Percentiles rank a stretch among this genome's conserved stretches.
Conservation (phyloP, 2,888 invertebrate species). For the Chaetoderma sp. region DNA sequence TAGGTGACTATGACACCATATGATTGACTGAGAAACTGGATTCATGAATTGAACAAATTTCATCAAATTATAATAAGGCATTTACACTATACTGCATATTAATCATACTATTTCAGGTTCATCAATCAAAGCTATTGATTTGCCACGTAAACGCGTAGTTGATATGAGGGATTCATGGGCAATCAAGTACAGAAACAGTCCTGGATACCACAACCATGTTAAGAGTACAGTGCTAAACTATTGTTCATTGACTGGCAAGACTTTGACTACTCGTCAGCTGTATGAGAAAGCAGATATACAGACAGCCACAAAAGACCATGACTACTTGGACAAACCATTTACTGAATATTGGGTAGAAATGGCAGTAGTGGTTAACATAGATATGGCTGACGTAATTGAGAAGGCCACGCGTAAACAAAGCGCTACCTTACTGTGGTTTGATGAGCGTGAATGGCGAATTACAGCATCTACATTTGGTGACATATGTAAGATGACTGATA, state of each 20-base stretch:
- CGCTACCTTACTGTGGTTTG: constrained; percentile 12
- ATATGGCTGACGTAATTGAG: constrained; percentile 7
- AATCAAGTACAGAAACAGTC: constrained; percentile 1
- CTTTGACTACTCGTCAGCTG: constrained; percentile 10
- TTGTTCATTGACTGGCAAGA: background rate
- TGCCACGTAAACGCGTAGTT: background rate
- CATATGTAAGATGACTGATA: constrained; percentile 19
- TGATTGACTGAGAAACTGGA: too few relatives aligned
- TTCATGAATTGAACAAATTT: too few relatives aligned
- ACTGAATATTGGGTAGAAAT: constrained; percentile 27
- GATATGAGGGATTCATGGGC: constrained; percentile 22
- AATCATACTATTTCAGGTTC: constrained; percentile 8
- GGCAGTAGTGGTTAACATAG: constrained; percentile 15
- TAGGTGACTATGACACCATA: too few relatives aligned
- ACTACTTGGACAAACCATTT: constrained; percentile 13
- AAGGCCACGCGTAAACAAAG: constrained; percentile 23
- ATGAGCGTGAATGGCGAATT: constrained; percentile 24
- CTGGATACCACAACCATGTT: constrained; percentile 23
- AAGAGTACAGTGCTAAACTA: constrained; percentile 4
- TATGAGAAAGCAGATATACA: constrained; percentile 12
- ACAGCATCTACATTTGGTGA: constrained; percentile 39
- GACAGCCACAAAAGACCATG: constrained; percentile 13
- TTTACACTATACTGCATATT: too few relatives aligned
- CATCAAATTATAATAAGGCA: too few relatives aligned
- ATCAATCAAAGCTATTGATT: constrained; percentile 15